Evolutionary conservation across 1,140 invertebrate genomes (phyloP), one percentile per base, ranked within the genome.

Genomic region (Drosophila mauritiana): DNA sequence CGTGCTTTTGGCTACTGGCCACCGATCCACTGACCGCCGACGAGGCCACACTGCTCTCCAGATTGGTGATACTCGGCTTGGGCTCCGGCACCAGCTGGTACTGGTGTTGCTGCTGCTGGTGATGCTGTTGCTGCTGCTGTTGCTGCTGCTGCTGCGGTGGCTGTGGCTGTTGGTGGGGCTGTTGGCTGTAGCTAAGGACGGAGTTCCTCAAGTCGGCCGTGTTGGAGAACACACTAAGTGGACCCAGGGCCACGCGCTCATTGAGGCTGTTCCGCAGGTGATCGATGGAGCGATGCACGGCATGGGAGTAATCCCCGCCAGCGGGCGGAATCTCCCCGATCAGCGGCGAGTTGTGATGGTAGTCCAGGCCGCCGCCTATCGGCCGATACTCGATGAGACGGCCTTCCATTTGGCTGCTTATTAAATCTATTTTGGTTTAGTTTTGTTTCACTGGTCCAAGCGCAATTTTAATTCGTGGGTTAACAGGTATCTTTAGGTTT

Each of bases 271-370:
- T 92, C 59, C 95, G 92, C 59, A 95, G 86, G 80, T 95, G 95
- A 78, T 95, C 95, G 84, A 95, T 95, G 80, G 95, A 95, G 64
- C 95, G 92, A 88, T 95, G 95, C 73, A 95, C 94, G 64, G 95
- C 94, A 79, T 95, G 94, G 17, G 94, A 93, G 74, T 94, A 94
- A 10, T 92, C 91, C 20, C 94, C 94, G 11, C 91, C 92, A 27
- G 81, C 76, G 25, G 90, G 90, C 13, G 94, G 94, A 76, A 94
- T 94, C 89, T 94, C 94, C 0, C 94, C 94, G 92, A 94, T 94
- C 2, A 94, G 81, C 4, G 94, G 94, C 8, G 94, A 94, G 49
- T 91, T 92, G 82, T 94, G 94, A 84, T 94, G 94, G 90, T 94
- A 94, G 74, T 94, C 94, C 31, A 94, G 91, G 15, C 94, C 94